Evolutionary conservation across 64 coral and sea anemone genomes (phyloP), one percentile per base, ranked within the genome.

Genomic region (Porites lutea): DNA sequence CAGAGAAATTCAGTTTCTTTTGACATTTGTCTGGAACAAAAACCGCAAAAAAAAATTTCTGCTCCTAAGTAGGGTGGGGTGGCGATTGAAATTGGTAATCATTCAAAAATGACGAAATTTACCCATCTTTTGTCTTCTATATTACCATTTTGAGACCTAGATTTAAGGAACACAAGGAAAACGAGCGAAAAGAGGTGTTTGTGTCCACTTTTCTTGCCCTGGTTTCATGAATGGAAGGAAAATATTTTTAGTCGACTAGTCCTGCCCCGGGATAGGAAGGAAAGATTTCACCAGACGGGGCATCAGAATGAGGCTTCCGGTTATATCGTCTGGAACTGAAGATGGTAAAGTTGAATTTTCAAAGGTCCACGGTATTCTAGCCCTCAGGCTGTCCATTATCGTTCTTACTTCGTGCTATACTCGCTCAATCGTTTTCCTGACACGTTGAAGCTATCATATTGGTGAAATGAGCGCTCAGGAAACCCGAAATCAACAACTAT

Each of bases 401-500:
- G 45, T 10, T 50, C 69, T 51, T n/a, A 14, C 10, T 48, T 16
- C 48, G 20, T 84, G 81, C 81, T 84, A 68, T 84, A 61, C 48
- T 48, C 69, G 19, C 37, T 1, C 81, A 51, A 84, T 68, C 9
- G 62, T 49, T 43, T 48, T 48, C 19, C 9, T 0, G 8, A 12
- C 81, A 15, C 18, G 48, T 69, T 8, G 81, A 84, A 51, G 44
- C 44, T 49, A 11, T 18, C 46, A n/a, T 19, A 68, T 84, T 84
- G 62, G 48, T 21, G 44, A 68, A 68, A 84, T 84, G 81, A 84
- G 47, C 18, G 44, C 88, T 46, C 87, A 94, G 60, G 92, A 94
- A 22, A 67, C 87, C 65, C 59, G 86, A 82, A 74, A 48, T 65
- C 95, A 97, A 79, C 92, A 97, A 80, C 72, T 84, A 64, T 72